phyloP scores from a whole-genome alignment of 92 coral and sea anemone genomes.

The Paragorgia papillata region DNA sequence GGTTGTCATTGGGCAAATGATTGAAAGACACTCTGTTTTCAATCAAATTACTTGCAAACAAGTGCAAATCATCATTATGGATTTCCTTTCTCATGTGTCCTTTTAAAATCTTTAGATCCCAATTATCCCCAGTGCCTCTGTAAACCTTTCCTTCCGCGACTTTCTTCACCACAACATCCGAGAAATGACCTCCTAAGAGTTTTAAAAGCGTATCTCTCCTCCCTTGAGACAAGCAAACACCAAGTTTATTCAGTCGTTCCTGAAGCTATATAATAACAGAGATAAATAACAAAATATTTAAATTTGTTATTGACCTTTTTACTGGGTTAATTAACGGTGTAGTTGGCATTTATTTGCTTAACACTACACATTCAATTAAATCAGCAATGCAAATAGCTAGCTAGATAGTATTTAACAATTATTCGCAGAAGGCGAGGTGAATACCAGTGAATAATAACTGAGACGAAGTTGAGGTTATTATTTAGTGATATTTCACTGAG shows the following conservation, averaged over 20 bases:
- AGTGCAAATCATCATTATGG: too few relatives aligned
- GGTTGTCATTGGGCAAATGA: constrained; percentile 53
- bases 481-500: too few relatives aligned
- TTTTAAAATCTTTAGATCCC: constrained; percentile 51
- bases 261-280: constrained; percentile 54
- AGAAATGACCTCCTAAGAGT: constrained; percentile 61
- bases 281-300: too few relatives aligned
- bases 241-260: constrained; percentile 61
- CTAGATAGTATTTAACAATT: too few relatives aligned
- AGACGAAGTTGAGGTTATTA: too few relatives aligned
- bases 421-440: too few relatives aligned
- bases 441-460: too few relatives aligned
- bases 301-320: constrained; percentile 3
- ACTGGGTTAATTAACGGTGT: neutral
- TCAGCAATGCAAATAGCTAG: neutral
- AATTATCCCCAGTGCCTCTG: too few relatives aligned
- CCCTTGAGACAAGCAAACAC: too few relatives aligned
- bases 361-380: neutral
- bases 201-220: constrained; percentile 36
- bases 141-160: constrained; percentile 51
- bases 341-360: neutral
- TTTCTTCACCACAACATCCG: constrained; percentile 48
- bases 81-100: too few relatives aligned
- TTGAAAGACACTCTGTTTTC: constrained; percentile 58
- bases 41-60: constrained; percentile 60